Conservation (phyloP, 1,140 invertebrate species). For the Formica exsecta region DNA sequence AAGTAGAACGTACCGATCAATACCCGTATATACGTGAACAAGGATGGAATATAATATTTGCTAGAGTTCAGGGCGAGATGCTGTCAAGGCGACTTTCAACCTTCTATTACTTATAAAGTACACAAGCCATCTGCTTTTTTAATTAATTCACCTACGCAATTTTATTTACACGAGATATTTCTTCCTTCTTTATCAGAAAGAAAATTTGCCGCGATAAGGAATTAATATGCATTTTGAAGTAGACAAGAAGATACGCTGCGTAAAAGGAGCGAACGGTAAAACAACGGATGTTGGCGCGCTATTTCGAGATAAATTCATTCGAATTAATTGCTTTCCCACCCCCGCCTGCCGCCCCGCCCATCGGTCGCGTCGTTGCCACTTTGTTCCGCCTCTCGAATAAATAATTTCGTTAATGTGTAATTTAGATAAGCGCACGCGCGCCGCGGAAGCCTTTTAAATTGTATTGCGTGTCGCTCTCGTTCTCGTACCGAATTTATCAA, state of each 20-base stretch:
- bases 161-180: not conserved
- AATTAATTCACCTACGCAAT: slow-evolving; percentile 45
- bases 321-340: slow-evolving; percentile 56
- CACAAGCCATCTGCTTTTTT: not conserved
- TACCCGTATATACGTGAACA: slow-evolving; percentile 55
- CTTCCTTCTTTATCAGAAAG: not conserved
- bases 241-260: slow-evolving; percentile 42
- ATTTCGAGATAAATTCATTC: slow-evolving; percentile 65
- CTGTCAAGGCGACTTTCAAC: not conserved
- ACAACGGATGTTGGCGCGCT: slow-evolving; percentile 50
- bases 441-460: slow-evolving; percentile 68
- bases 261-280: slow-evolving; percentile 36
- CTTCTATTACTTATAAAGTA: not conserved
- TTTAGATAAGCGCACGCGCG: slow-evolving; percentile 43
- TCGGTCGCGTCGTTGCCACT: slow-evolving; percentile 46
- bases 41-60: slow-evolving; percentile 46
- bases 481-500: slow-evolving; percentile 67
- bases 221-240: slow-evolving; percentile 51
- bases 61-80: slow-evolving; percentile 13
- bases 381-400: slow-evolving; percentile 60
- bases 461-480: slow-evolving; percentile 63
- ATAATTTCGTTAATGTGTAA: slow-evolving; percentile 75
- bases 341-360: not conserved
- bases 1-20: slow-evolving; percentile 69
- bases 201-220: slow-evolving; percentile 45